Base-by-base conservation (phyloP, 2,797 vertebrate genomes). In the Hippocampus kuda region DNA sequence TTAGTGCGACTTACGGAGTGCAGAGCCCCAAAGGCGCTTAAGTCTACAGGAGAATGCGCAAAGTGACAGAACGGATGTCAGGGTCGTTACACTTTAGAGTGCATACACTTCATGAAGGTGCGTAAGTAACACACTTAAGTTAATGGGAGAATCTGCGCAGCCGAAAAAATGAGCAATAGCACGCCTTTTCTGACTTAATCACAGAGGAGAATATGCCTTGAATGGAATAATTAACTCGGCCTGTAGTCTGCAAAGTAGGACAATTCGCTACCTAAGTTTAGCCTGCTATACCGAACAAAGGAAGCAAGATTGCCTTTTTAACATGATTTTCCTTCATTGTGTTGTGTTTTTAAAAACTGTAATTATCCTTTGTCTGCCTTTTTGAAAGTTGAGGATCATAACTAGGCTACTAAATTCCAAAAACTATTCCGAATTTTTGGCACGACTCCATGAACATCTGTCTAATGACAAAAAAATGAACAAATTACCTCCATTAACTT, bases 141-240 rank as follows among this genome's bases (percentile, higher is more conserved):
- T 38, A 38, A 38, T 38, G 34, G 34, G 34, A 38, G 34, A 38
- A 38, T 38, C 34, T 7, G 34, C 1, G 34, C 34, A 38, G 34
- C 34, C 7, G 34, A 38, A 38, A 38, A 38, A 7, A 7, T 38
- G 34, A 38, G 34, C 34, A 38, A 38, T 38, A 38, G 34, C 34
- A 38, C 7, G 34, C 7, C 34, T 38, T 38, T 38, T 38, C 34
- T 38, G 34, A 38, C 34, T 38, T 38, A 7, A 38, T 38, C 34
- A 38, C 34, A 38, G 34, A 38, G 6, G 34, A 38, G 34, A 38
- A 38, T 59, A 13, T 30, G 56, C 26, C 26, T n/a, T 62, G 34
- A 41, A 62, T 22, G 34, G 60, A 62, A 62, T 62, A 62, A 62
- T 62, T 62, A 38, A 62, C 60, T 62, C 12, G 38, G 38, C 38